These are phyloP conservation scores for Heteronetta atricapilla DNA, from an alignment of 2,113 vertebrate genomes.

Conservation along the genomic window DNA sequence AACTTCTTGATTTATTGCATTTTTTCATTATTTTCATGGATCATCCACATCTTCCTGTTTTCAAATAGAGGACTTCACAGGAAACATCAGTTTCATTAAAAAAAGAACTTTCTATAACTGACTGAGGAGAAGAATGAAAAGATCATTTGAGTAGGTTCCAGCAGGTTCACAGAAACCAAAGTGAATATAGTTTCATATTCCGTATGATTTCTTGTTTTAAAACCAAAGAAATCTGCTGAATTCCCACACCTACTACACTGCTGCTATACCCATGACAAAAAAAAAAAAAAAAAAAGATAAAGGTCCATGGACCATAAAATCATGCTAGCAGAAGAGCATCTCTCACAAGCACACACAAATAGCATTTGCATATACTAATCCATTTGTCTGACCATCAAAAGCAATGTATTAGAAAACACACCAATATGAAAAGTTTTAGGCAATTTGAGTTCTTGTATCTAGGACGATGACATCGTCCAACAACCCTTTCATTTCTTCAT, in stretches of 20 bases:
- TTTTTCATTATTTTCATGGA: neutral
- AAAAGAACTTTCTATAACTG: neutral
- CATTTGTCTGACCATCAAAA: neutral
- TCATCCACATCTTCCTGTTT: neutral
- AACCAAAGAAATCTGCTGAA: neutral
- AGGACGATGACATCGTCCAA: neutral
- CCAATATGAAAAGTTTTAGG: neutral
- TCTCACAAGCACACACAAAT: fast-evolving
- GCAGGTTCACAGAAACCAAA: neutral
- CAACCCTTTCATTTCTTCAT: neutral
- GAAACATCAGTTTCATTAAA: neutral
- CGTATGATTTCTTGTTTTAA: neutral
- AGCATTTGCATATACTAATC: neutral
- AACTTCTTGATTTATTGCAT: neutral
- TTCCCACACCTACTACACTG: neutral
- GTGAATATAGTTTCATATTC: neutral
- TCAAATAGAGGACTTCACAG: neutral
- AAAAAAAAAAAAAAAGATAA: neutral
- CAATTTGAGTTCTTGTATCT: neutral
- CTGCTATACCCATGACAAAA: fast-evolving
- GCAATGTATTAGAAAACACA: neutral
- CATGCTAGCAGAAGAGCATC: neutral
- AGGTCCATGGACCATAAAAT: neutral
- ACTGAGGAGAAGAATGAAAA: neutral
- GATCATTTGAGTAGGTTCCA: neutral